Conservation (phyloP, 2,113 vertebrate species). For the Gasterosteus nipponicus region DNA sequence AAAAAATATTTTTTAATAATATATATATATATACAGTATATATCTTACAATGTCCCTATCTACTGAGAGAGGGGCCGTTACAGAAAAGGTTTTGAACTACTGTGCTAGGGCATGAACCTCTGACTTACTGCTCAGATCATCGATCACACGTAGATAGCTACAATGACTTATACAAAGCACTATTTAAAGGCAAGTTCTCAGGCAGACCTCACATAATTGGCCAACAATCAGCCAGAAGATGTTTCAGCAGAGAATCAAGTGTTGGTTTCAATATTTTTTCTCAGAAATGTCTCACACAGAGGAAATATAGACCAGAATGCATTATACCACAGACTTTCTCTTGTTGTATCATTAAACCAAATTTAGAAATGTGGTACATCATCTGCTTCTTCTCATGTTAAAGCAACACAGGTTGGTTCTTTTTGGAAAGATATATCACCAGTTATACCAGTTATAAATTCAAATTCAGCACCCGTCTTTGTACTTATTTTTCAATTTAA, state of each 20-base stretch:
- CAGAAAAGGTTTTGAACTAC: too few relatives aligned
- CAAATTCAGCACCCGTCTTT: background rate
- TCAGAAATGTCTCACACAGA: constrained; percentile 53
- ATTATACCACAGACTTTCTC: background rate
- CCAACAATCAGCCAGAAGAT: constrained; percentile 31
- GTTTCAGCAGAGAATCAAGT: constrained; percentile 47
- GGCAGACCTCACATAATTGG: constrained; percentile 42
- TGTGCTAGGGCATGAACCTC: constrained; percentile 13
- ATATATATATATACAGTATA: too few relatives aligned
- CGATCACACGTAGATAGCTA: constrained; percentile 12
- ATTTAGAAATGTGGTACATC: background rate
- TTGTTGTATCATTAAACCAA: background rate
- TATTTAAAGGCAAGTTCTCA: constrained; percentile 35
- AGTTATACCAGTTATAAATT: background rate
- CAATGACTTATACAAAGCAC: constrained; percentile 17
- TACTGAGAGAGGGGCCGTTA: too few relatives aligned
- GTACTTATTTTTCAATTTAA: background rate
- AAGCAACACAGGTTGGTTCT: background rate
- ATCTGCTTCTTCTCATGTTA: background rate
- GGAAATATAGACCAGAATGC: constrained; percentile 63
- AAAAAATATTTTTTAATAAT: too few relatives aligned
- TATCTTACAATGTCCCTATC: too few relatives aligned
- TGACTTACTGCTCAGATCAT: constrained; percentile 12
- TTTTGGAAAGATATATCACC: background rate
- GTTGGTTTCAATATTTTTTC: constrained; percentile 49